Evolutionary conservation across 2,888 invertebrate genomes (phyloP), one percentile per base, ranked within the genome.

Genomic region (Ommatoiulus sabulosus): DNA sequence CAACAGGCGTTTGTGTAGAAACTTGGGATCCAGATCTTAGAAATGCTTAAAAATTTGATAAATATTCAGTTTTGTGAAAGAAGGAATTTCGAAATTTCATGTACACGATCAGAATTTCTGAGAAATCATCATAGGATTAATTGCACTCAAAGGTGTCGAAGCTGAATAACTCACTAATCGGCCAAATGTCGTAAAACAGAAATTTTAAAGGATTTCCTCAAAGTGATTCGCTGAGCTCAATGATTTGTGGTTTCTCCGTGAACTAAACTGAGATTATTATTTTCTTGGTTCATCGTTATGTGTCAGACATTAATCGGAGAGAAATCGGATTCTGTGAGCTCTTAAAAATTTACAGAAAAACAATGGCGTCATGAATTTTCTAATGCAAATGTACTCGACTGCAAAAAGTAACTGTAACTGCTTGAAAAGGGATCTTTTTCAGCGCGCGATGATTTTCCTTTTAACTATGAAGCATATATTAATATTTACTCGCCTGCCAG

Each of bases 401-500:
- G 3, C 15, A 52, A 52, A 15, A 52, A 15, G 10, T 72, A 63
- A n/a, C n/a, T 8, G 1, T 10, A 8, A 10, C 24, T 24, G 72
- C 24, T 8, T 8, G 24, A 72, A 72, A 72, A 72, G 10, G 72
- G 72, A 24, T 10, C 24, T 72, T 72, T 63, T 72, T 72, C 72
- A 72, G 6, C 12, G 24, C 72, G 8, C n/a, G 72, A 72, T 72
- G 24, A 72, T 72, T 72, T 72, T 10, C 72, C 72, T 20, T 10
- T 63, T 63, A 20, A 4, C 20, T 20, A 20, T 20, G 20, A 63
- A 63, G 63, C 20, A 72, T 72, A 72, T 72, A 72, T 72, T 72
- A 72, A 72, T 72, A 72, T 72, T 72, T 72, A 72, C 72, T 72
- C 72, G 72, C 24, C 24, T 72, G 24, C 24, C 72, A 72, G 24